Base-by-base conservation (phyloP, 2,113 vertebrate species). In the Zapornia atra region DNA sequence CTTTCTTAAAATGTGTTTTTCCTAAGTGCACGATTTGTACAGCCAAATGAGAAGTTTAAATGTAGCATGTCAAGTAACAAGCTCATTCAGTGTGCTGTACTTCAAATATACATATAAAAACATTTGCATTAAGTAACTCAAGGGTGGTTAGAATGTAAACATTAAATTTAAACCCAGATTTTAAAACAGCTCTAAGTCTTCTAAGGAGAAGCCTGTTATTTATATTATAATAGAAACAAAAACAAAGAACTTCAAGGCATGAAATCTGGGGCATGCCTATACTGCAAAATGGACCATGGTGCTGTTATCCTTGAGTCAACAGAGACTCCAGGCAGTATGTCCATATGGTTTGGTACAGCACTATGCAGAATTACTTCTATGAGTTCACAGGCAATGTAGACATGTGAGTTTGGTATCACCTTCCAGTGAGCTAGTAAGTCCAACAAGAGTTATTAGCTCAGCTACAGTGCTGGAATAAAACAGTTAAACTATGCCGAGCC, bases 1-100 rank as follows among this genome's bases (percentile, higher is more conserved):
- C 31, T 92, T 95, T 83, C 86, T 86, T 86, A 77, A 93, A 95
- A 91, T 8, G 3, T 86, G 57, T 65, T 92, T 91, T 94, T 94
- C 64, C 46, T 86, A 92, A 92, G 61, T 81, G 60, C 51, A 78
- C 5, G 11, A 68, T 94, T 95, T 88, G 92, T 86, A 81, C 80
- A 88, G 88, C 91, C 86, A 94, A 82, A 88, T 66, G 59, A 91
- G 42, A 83, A 77, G 21, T 80, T 81, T 92, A 78, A 94, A 92
- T 75, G 86, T 59, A 78, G 65, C 64, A 51, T 83, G 64, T 82
- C 60, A 78, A 83, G 22, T 81, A 95, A 88, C 64, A 92, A 83
- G 46, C 60, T 92, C 42, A 66, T 84, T 75, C 64, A 34, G 31
- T 42, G 6, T 46, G 12, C 64, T 88, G 21, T 40, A 75, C 61